These are phyloP conservation scores for Epizoanthus illoricatus DNA, from an alignment of 92 coral and sea anemone species.

Conservation along the genomic window DNA sequence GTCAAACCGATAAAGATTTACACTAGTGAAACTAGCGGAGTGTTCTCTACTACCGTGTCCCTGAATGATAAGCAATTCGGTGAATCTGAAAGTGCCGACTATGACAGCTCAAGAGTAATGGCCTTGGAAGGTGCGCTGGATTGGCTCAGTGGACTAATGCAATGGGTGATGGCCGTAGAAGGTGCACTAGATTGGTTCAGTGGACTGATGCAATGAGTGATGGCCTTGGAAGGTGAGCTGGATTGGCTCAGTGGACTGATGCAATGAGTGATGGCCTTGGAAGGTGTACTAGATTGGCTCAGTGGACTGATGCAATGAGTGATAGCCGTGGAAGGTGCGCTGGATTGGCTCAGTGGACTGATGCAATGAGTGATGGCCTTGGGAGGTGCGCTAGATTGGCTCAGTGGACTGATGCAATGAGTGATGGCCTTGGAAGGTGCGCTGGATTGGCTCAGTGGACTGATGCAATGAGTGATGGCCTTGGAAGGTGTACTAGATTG, in stretches of 20 bases:
- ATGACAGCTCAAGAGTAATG: background rate
- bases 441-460: background rate
- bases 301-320: too few species aligned
- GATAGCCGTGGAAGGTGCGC: background rate
- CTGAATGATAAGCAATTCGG: background rate
- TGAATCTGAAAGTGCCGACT: background rate
- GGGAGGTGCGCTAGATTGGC: background rate
- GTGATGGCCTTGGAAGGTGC: conserved; percentile 5
- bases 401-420: too few species aligned
- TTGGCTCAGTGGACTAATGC: background rate
- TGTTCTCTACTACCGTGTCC: background rate
- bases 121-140: background rate
- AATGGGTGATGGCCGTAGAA: too few species aligned
- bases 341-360: too few species aligned
- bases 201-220: conserved; percentile 11
- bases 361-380: conserved; percentile 1
- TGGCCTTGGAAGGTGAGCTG: background rate
- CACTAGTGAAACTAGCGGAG: background rate
- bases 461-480: background rate
- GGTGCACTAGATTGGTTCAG: conserved; percentile 1
- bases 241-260: too few species aligned
- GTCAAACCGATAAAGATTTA: background rate
- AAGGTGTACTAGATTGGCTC: background rate
- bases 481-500: background rate
- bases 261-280: conserved; percentile 2